These are phyloP conservation scores for Sinocyclocheilus anshuiensis DNA, from an alignment of 2,113 vertebrate genomes.

Conservation along the genomic window DNA sequence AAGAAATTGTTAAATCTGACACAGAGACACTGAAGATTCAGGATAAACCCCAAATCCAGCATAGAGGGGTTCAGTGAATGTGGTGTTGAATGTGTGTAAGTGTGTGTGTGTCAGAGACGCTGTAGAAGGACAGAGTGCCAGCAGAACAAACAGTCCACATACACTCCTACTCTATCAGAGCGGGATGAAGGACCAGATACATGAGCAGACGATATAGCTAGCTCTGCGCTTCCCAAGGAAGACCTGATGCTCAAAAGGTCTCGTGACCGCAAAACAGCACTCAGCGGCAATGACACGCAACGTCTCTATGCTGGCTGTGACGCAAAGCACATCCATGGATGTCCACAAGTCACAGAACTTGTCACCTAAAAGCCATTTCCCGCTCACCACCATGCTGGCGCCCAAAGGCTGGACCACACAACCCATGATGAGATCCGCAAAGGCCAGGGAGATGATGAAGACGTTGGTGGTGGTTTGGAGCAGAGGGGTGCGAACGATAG, in stretches of 20 bases:
- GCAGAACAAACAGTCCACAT: too few relatives aligned
- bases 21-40: not conserved
- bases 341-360: slow-evolving; percentile 81
- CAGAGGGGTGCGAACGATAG: slow-evolving; percentile 76
- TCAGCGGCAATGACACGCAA: slow-evolving; percentile 83
- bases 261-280: slow-evolving; percentile 80
- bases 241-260: slow-evolving; percentile 75
- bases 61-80: too few relatives aligned
- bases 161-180: too few relatives aligned
- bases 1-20: too few relatives aligned
- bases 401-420: slow-evolving; percentile 80
- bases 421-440: slow-evolving; percentile 83
- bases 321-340: slow-evolving; percentile 83
- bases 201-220: slow-evolving; percentile 68
- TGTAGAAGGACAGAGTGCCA: too few relatives aligned
- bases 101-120: too few relatives aligned
- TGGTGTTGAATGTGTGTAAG: too few relatives aligned
- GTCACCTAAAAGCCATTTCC: slow-evolving; percentile 75
- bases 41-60: too few relatives aligned
- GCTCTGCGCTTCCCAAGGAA: slow-evolving; percentile 78
- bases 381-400: slow-evolving; percentile 72
- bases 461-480: slow-evolving; percentile 83
- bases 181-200: too few relatives aligned
- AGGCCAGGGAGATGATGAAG: slow-evolving; percentile 83
- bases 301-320: slow-evolving; percentile 86